Percentiles rank a stretch among this genome's conserved stretches.
Evolutionary conservation across 2,113 vertebrate genomes (phyloP).

Genomic region (Piaya cayana): DNA sequence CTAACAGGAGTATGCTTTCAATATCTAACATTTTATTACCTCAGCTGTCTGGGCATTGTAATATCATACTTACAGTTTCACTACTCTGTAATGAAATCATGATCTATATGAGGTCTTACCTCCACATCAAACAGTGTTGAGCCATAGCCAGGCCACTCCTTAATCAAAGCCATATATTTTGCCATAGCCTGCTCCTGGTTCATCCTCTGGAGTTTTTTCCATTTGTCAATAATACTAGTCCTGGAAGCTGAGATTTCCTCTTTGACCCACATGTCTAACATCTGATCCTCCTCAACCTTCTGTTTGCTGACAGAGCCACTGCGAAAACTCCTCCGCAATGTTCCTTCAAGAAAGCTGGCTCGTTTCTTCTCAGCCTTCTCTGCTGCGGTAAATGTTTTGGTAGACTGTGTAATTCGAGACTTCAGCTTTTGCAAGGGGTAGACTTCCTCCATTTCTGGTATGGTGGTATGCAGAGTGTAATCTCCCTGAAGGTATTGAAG

Average conservation of each 20-base stretch:
- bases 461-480: constrained; percentile 58
- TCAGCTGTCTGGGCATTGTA: not conserved
- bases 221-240: constrained; percentile 90
- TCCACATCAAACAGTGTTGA: constrained; percentile 94
- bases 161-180: constrained; percentile 93
- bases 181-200: constrained; percentile 91
- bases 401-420: constrained; percentile 89
- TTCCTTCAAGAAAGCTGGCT: constrained; percentile 94
- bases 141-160: constrained; percentile 96
- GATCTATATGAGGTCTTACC: constrained; percentile 74
- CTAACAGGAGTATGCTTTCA: not conserved
- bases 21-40: not conserved
- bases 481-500: constrained; percentile 92
- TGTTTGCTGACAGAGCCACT: constrained; percentile 83
- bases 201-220: constrained; percentile 92
- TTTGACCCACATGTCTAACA: constrained; percentile 91
- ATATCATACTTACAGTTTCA: not conserved
- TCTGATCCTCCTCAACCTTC: constrained; percentile 86
- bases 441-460: constrained; percentile 87
- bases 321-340: constrained; percentile 90
- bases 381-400: constrained; percentile 78
- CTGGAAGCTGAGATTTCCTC: constrained; percentile 85
- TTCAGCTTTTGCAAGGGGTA: constrained; percentile 88
- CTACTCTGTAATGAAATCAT: not conserved
- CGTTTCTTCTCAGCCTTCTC: constrained; percentile 86